phyloP scores from a whole-genome alignment of 2,113 vertebrate genomes.

The Gallinago media region DNA sequence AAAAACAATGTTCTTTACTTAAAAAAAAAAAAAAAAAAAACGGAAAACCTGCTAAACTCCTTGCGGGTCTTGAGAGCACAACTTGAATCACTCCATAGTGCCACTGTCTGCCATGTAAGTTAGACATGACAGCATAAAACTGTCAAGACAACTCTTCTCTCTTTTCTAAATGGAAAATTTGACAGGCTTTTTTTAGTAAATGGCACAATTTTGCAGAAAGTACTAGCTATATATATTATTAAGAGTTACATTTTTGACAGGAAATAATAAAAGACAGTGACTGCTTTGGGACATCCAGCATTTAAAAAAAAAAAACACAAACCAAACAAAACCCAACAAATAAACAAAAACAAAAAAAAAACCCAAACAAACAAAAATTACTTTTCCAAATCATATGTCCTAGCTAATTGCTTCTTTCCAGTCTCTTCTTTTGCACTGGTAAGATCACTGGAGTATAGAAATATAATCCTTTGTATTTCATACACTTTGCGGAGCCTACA shows the following conservation, averaged over 20 bases:
- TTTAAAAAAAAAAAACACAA: no score
- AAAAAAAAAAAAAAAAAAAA: not conserved
- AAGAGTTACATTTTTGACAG: not conserved
- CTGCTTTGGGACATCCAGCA: not conserved
- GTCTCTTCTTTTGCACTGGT: not conserved
- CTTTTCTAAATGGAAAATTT: not conserved
- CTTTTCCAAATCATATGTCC: not conserved
- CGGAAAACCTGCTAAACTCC: not conserved
- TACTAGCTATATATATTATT: not conserved
- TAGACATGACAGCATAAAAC: not conserved
- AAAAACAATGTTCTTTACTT: not conserved
- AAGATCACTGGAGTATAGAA: not conserved
- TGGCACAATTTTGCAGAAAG: not conserved
- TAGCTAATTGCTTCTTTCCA: not conserved
- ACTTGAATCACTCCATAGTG: not conserved
- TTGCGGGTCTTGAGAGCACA: not conserved
- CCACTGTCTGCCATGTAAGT: not conserved
- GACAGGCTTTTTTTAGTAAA: not conserved
- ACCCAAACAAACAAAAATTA: not conserved
- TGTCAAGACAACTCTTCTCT: conserved; percentile 8
- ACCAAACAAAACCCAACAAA: no score
- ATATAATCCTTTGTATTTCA: not conserved
- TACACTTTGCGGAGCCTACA: not conserved
- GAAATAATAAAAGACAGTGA: not conserved
- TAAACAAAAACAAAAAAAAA: no score